Evolutionary conservation across 2,888 invertebrate species (phyloP).

Genomic region (Agrotis puta): DNA sequence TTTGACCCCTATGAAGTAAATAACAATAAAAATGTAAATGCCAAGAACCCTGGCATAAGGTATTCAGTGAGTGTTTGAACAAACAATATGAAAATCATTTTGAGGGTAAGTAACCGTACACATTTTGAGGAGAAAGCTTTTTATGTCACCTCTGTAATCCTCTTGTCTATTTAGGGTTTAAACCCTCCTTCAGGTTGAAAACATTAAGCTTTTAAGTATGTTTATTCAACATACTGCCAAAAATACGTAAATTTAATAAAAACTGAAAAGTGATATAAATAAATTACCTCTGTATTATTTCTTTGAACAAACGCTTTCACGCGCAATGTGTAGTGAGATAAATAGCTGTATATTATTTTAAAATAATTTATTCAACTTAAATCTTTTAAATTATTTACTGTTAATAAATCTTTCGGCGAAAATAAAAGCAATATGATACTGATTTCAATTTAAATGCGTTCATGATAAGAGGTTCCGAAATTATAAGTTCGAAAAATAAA

Average conservation of each 20-base stretch:
- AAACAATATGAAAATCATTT: neutral
- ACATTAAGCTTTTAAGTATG: constrained; percentile 12
- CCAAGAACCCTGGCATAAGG: constrained; percentile 5
- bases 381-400: no score
- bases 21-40: constrained; percentile 20
- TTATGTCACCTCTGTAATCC: constrained; percentile 17
- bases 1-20: neutral
- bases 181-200: constrained; percentile 15
- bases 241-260: no score
- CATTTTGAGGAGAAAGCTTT: neutral
- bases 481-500: no score
- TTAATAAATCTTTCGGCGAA: no score
- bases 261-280: neutral
- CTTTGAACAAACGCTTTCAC: neutral
- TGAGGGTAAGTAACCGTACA: neutral
- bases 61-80: neutral
- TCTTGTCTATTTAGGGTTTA: constrained; percentile 1
- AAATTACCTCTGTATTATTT: neutral
- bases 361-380: no score
- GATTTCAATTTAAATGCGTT: no score
- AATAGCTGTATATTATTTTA: no score
- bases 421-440: no score
- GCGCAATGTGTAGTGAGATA: neutral
- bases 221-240: constrained; percentile 1
- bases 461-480: no score